These are phyloP conservation scores for Columba guinea DNA, from an alignment of 2,797 vertebrate genomes.

Conservation along the genomic window DNA sequence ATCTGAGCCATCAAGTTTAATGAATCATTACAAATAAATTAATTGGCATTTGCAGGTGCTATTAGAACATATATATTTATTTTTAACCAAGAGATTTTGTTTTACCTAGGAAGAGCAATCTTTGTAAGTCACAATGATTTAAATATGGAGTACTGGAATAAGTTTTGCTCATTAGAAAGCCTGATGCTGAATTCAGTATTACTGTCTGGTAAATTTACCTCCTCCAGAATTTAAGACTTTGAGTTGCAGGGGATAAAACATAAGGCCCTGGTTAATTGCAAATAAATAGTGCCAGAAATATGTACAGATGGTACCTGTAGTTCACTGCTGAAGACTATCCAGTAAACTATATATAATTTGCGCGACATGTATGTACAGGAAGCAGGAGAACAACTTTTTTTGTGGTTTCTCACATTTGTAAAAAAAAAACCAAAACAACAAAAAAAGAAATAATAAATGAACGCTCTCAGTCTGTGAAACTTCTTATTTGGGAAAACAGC, in stretches of 20 bases:
- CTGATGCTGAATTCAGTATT: constrained; percentile 61
- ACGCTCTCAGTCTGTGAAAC: background rate
- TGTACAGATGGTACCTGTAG: constrained; percentile 74
- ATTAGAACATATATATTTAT: background rate
- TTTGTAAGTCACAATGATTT: constrained; percentile 21
- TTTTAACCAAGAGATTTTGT: background rate
- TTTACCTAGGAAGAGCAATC: background rate
- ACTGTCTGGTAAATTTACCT: constrained; percentile 61
- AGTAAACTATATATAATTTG: constrained; percentile 57
- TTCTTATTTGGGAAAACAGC: constrained; percentile 1
- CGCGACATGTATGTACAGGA: background rate
- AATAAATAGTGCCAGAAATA: constrained; percentile 72
- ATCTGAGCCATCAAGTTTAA: constrained; percentile 31
- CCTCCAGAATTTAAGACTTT: constrained; percentile 61
- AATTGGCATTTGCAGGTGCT: constrained; percentile 22
- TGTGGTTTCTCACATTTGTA: background rate
- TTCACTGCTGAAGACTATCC: constrained; percentile 49
- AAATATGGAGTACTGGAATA: constrained; percentile 15
- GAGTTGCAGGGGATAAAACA: constrained; percentile 67
- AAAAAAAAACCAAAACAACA: background rate
- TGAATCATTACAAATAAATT: constrained; percentile 22
- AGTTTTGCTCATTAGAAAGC: constrained; percentile 55
- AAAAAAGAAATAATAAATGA: background rate
- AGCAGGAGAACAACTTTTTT: constrained; percentile 4
- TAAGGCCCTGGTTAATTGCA: constrained; percentile 76